Percentiles rank a stretch among this genome's conserved stretches.
Evolutionary conservation across 2,113 vertebrate genomes (phyloP).

Genomic region (Malurus alboscapulatus): DNA sequence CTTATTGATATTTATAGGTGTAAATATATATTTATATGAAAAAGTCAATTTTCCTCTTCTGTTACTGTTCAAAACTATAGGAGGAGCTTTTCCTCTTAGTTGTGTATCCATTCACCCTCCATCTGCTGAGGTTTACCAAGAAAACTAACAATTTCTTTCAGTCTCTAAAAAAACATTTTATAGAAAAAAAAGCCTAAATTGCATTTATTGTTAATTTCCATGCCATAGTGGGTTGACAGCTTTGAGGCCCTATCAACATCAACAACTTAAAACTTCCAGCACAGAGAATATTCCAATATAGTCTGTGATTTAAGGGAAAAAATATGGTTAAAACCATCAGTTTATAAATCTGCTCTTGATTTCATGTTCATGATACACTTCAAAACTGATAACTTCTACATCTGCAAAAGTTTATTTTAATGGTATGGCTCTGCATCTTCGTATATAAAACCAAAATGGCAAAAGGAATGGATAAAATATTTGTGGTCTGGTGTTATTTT

Average conservation of each 20-base stretch:
- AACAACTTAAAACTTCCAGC: neutral
- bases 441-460: neutral
- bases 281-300: neutral
- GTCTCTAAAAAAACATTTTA: neutral
- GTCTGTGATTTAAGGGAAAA: neutral
- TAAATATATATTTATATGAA: neutral
- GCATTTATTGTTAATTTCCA: neutral
- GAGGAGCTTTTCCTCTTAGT: neutral
- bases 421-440: neutral
- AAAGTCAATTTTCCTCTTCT: neutral
- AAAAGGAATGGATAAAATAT: neutral
- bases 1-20: neutral
- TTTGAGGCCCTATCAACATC: neutral
- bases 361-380: neutral
- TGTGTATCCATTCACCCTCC: neutral
- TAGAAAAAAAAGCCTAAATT: neutral
- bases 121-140: neutral
- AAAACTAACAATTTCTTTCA: neutral
- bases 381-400: neutral
- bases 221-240: neutral
- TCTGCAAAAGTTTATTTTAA: neutral
- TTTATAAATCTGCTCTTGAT: neutral
- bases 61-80: neutral
- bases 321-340: rapidly evolving
- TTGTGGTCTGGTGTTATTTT: neutral